phyloP scores from a whole-genome alignment of 1,140 invertebrate genomes.

The Plectrocnemia conspersa region DNA sequence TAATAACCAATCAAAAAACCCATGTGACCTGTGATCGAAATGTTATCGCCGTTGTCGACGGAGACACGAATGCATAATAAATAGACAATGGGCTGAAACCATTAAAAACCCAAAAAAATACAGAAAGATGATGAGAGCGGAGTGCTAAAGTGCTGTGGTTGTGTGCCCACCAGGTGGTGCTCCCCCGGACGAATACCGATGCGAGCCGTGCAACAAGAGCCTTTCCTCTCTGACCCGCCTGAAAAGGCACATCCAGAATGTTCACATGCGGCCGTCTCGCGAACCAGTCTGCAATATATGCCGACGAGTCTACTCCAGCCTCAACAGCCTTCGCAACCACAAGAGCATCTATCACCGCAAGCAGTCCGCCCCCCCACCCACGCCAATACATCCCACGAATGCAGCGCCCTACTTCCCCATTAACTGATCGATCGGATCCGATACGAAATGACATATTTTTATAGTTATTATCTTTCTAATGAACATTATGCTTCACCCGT shows the following conservation, averaged over 20 bases:
- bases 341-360: conserved; percentile 84
- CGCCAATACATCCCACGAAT: conserved; percentile 35
- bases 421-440: conserved; percentile 49
- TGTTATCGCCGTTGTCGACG: not conserved
- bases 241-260: conserved; percentile 82
- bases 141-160: conserved; percentile 49
- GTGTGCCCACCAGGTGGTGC: conserved; percentile 50
- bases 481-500: conserved; percentile 17
- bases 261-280: conserved; percentile 77
- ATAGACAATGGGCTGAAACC: conserved; percentile 11
- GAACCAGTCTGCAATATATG: conserved; percentile 84
- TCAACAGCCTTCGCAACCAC: conserved; percentile 81
- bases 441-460: too few relatives aligned
- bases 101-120: conserved; percentile 3
- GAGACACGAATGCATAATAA: conserved; percentile 10
- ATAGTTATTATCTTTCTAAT: not conserved
- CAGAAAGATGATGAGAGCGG: conserved; percentile 37
- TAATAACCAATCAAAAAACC: too few relatives aligned
- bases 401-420: conserved; percentile 50
- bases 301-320: conserved; percentile 80
- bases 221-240: conserved; percentile 75
- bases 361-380: conserved; percentile 46
- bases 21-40: conserved; percentile 11
- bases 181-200: conserved; percentile 68
- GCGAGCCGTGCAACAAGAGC: conserved; percentile 84